Percentiles rank a stretch among this genome's conserved stretches.
Evolutionary conservation across 2,113 vertebrate species (phyloP).

Genomic region (Cephalopholis sonnerati): DNA sequence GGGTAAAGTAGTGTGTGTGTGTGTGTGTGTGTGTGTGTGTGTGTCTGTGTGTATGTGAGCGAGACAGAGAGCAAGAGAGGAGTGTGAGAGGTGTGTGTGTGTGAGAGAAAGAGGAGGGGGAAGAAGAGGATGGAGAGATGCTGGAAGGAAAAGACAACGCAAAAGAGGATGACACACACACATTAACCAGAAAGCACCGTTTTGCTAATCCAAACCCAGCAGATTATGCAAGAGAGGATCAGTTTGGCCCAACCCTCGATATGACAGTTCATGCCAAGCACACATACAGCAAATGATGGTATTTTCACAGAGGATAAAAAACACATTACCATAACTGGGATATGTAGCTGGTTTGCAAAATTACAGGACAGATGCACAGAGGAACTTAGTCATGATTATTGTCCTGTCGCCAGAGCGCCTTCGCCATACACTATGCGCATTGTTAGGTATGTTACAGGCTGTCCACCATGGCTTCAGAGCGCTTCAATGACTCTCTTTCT

Average conservation of each 20-base stretch:
- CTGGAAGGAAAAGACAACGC: slow-evolving; percentile 1
- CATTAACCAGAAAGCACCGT: slow-evolving; percentile 57
- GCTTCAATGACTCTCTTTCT: neutral
- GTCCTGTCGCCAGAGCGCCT: slow-evolving; percentile 16
- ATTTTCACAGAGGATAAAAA: slow-evolving; percentile 17
- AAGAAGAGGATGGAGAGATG: slow-evolving; percentile 20
- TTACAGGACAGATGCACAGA: neutral
- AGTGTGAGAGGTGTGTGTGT: neutral
- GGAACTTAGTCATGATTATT: slow-evolving; percentile 26
- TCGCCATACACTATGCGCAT: slow-evolving; percentile 61
- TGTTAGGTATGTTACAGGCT: slow-evolving; percentile 4
- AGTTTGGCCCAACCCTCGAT: slow-evolving; percentile 74
- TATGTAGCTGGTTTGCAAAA: neutral
- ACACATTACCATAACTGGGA: neutral
- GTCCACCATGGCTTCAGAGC: neutral
- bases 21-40: neutral
- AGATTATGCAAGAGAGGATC: slow-evolving; percentile 84
- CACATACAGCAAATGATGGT: slow-evolving; percentile 51
- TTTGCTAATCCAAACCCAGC: slow-evolving; percentile 79
- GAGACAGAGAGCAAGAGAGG: neutral
- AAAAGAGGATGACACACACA: neutral
- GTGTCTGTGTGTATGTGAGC: neutral
- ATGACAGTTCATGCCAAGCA: slow-evolving; percentile 75
- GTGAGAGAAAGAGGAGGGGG: slow-evolving; percentile 1
- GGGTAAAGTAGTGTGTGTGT: slow-evolving; percentile 35